Evolutionary conservation across 2,113 vertebrate species (phyloP).

Genomic region (Butorides virescens): DNA sequence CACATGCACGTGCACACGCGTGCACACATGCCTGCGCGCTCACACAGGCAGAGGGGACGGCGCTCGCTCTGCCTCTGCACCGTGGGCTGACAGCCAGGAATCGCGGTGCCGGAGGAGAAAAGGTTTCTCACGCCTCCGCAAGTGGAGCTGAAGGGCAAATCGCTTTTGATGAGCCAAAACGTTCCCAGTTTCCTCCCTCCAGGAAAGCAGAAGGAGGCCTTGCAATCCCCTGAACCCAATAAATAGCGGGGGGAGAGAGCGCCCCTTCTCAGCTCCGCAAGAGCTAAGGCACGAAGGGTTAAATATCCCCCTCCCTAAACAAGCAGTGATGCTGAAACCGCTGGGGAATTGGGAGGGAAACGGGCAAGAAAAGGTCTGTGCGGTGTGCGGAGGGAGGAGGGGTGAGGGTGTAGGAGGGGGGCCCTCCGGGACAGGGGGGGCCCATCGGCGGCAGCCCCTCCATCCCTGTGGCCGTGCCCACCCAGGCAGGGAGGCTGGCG

Average conservation of each 20-base stretch:
- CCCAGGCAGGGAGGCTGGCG: neutral
- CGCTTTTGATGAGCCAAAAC: neutral
- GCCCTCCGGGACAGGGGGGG: neutral
- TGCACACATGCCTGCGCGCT: neutral
- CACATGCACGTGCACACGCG: fast-evolving
- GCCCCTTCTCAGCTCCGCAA: neutral
- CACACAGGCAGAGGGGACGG: neutral
- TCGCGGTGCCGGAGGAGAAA: neutral
- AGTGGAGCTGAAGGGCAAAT: neutral
- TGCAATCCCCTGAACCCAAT: neutral
- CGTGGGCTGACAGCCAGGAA: neutral
- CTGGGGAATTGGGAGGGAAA: neutral
- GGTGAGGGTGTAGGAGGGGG: neutral
- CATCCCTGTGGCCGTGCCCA: neutral
- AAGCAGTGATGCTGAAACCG: slow-evolving; percentile 33
- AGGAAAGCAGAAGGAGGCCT: neutral
- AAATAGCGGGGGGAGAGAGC: neutral
- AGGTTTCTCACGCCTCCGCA: neutral
- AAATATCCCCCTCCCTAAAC: neutral
- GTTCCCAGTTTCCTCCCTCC: neutral
- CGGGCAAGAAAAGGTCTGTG: neutral
- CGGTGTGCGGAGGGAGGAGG: fast-evolving
- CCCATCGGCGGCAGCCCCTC: neutral
- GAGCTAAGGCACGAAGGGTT: neutral
- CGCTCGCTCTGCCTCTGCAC: neutral